Evolutionary conservation across 2,888 invertebrate species (phyloP), one percentile per base, ranked within the genome.

Genomic region (Muscina levida): DNA sequence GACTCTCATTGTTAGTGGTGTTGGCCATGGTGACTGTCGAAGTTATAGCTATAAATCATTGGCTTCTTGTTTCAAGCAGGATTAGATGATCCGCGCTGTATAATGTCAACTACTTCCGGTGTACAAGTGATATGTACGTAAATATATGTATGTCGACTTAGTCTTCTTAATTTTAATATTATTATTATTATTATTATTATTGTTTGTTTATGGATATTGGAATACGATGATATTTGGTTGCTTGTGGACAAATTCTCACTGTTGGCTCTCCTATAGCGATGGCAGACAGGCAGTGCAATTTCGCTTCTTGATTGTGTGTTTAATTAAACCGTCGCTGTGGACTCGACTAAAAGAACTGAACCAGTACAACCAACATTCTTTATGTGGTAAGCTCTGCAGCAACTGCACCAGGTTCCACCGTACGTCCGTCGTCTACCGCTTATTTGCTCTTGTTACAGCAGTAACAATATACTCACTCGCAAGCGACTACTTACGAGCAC

Each of bases 1-100:
- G 90, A 71, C 90, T 91, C 83, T 90, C 90, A 86, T 90, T 90
- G 83, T 86, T 87, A 46, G 88, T 85, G 17, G 67, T 81, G 26
- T 74, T 81, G 74, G 81, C 77, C 81, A 81, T 81, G 77, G 77
- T 42, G 17, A 11, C 19, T 11, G 0, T 72, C 68, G 75, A 68
- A 53, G 46, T 44, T 48, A 48, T 37, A 57, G 6, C 71, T 46
- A 59, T 17, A 72, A 56, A 74, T 68, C 77, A 81, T 77, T 73
- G 65, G 65, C 48, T 77, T 62, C 53, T 2, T 15, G 2, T 17
- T 1, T 6, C n/a, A 44, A 31, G 8, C 31, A 31, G 31, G 31
- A 3, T 31, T 3, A 31, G 31, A 31, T 31, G 31, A 31, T 31
- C 31, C 8, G 31, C 31, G 3, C 3, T 31, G 4, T 22, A 17